phyloP scores from a whole-genome alignment of 2,797 vertebrate genomes.

The Staurois parvus region DNA sequence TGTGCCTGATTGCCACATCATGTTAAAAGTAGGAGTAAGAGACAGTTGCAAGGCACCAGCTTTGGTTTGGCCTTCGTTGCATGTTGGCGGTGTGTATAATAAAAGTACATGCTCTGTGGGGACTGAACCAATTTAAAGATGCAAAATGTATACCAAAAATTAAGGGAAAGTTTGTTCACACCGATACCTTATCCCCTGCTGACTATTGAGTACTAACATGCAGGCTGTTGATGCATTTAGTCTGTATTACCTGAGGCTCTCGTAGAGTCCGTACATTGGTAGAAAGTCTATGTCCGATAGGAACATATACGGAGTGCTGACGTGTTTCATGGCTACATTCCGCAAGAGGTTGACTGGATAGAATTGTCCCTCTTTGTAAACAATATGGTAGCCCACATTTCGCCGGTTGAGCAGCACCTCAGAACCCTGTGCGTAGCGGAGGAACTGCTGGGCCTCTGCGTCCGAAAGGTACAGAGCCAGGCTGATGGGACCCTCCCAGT shows the following conservation, averaged over 20 bases:
- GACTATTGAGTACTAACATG: background rate
- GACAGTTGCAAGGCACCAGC: too few species aligned
- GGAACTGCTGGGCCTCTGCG: constrained; percentile 97
- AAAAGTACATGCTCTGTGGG: too few species aligned
- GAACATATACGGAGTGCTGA: constrained; percentile 97
- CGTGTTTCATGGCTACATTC: constrained; percentile 95
- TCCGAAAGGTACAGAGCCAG: constrained; percentile 96
- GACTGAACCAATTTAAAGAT: too few species aligned
- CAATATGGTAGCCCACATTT: constrained; percentile 96
- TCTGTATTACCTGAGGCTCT: constrained; percentile 91
- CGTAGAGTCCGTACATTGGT: constrained; percentile 98
- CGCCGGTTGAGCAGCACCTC: constrained; percentile 94
- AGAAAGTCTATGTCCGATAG: constrained; percentile 98
- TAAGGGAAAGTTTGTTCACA: too few species aligned
- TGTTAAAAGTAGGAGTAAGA: too few species aligned
- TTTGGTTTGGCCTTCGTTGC: too few species aligned
- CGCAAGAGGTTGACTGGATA: constrained; percentile 96
- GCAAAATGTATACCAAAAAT: too few species aligned
- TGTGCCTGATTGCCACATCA: too few species aligned
- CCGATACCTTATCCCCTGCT: too few species aligned
- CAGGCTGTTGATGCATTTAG: too few species aligned
- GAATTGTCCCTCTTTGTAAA: constrained; percentile 99
- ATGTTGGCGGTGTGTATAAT: too few species aligned
- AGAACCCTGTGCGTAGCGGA: constrained; percentile 95
- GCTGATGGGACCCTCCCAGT: constrained; percentile 98